These are phyloP conservation scores for Gymnoscopelus braueri DNA, from an alignment of 2,797 vertebrate species.

Conservation along the genomic window DNA sequence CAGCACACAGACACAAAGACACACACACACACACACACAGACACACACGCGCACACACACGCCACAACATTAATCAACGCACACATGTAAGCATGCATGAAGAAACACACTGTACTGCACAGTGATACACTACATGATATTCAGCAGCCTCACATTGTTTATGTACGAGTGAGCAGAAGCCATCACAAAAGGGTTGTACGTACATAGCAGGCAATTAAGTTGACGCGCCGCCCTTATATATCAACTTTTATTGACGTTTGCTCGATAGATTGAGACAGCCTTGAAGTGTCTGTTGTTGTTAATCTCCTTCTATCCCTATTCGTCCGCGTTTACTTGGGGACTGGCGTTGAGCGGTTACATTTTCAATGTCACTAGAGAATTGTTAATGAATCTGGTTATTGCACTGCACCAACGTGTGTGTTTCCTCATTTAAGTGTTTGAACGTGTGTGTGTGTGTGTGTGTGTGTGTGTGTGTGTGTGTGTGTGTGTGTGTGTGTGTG, in stretches of 20 bases:
- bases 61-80: conserved; percentile 51
- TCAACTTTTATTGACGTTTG: conserved; percentile 23
- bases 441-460: background rate
- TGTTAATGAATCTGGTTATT: conserved; percentile 29
- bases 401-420: conserved; percentile 1
- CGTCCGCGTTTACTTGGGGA: background rate
- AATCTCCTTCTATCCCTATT: conserved; percentile 5
- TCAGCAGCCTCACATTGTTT: conserved; percentile 10
- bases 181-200: conserved; percentile 24
- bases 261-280: conserved; percentile 16
- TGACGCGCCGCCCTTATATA: conserved; percentile 1
- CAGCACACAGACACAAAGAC: background rate
- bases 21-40: conserved; percentile 53
- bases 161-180: conserved; percentile 37
- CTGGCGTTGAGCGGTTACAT: conserved; percentile 17
- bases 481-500: background rate
- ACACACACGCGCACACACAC: conserved; percentile 53
- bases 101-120: conserved; percentile 16
- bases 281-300: conserved; percentile 6
- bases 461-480: conserved; percentile 5
- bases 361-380: conserved; percentile 17
- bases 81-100: conserved; percentile 51
- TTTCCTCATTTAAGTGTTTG: background rate
- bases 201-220: conserved; percentile 12
- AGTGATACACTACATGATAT: conserved; percentile 1